Evolutionary conservation across 2,888 invertebrate genomes (phyloP).

Genomic region (Hanleya hanleyi): DNA sequence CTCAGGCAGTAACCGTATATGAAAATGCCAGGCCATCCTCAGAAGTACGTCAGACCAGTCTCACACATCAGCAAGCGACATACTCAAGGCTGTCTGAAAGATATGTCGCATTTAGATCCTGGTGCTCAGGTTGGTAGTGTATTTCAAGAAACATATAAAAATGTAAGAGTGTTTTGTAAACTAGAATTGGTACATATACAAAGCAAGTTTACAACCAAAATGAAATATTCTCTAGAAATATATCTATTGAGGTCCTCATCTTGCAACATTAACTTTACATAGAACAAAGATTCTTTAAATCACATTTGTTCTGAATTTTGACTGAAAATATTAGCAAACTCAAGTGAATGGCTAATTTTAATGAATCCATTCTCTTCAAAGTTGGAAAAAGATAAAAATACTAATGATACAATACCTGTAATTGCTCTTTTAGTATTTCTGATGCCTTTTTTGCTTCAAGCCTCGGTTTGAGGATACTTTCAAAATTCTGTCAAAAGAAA

Average conservation of each 20-base stretch:
- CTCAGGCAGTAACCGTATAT: too few relatives aligned
- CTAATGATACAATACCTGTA: background rate
- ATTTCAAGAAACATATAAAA: too few relatives aligned
- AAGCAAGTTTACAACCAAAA: background rate
- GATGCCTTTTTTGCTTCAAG: conserved; percentile 34
- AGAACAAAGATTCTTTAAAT: too few relatives aligned
- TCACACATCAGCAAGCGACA: too few relatives aligned
- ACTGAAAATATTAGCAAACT: background rate
- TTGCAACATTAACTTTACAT: background rate
- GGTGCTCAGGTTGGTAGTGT: too few relatives aligned
- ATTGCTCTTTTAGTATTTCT: conserved; percentile 24
- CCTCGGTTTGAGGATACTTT: conserved; percentile 36
- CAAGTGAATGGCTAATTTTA: background rate
- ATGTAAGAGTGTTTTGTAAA: too few relatives aligned
- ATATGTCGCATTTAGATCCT: too few relatives aligned
- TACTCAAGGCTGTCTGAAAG: too few relatives aligned
- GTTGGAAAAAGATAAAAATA: background rate
- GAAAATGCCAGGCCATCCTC: too few relatives aligned
- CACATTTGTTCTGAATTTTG: too few relatives aligned
- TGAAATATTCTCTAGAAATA: background rate
- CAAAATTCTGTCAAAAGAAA: conserved; percentile 36
- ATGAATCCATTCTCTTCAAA: background rate
- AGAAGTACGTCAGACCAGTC: too few relatives aligned
- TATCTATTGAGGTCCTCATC: background rate
- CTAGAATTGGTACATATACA: background rate